Conservation (phyloP, 2,888 invertebrate genomes). For the Eutolmus rufibarbis region DNA sequence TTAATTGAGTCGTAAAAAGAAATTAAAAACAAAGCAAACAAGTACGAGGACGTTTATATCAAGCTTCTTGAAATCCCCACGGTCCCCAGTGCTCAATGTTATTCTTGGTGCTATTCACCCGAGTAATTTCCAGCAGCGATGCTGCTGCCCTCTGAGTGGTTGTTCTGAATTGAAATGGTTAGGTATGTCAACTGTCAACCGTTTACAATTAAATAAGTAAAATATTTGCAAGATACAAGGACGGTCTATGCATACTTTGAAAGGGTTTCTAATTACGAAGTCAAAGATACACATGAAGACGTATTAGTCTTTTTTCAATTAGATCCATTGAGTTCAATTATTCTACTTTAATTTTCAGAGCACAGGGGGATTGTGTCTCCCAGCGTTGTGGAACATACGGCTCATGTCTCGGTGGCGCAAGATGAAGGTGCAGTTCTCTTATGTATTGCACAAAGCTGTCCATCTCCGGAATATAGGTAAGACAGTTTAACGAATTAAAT, state of each 20-base stretch:
- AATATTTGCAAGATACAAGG: not conserved
- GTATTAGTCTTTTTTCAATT: not conserved
- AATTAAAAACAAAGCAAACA: conserved; percentile 4
- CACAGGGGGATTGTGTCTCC: conserved; percentile 77
- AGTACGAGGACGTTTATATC: not conserved
- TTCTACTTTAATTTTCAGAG: conserved; percentile 65
- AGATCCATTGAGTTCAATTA: conserved; percentile 31
- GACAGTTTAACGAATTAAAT: conserved; percentile 46
- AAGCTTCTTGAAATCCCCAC: not conserved
- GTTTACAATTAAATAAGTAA: conserved; percentile 6
- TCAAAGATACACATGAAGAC: conserved; percentile 23
- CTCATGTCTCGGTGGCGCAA: conserved; percentile 73
- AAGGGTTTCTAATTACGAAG: not conserved
- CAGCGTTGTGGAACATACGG: conserved; percentile 75
- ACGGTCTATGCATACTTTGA: not conserved
- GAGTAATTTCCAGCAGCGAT: not conserved
- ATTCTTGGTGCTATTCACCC: not conserved
- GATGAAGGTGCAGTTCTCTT: conserved; percentile 78
- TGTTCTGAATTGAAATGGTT: not conserved
- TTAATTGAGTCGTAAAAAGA: not conserved
- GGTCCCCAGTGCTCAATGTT: not conserved
- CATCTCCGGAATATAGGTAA: conserved; percentile 80
- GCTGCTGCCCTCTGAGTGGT: not conserved
- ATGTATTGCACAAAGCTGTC: conserved; percentile 82
- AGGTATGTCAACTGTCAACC: not conserved